phyloP scores from a whole-genome alignment of 2,888 invertebrate genomes.

The Drosophila testacea region DNA sequence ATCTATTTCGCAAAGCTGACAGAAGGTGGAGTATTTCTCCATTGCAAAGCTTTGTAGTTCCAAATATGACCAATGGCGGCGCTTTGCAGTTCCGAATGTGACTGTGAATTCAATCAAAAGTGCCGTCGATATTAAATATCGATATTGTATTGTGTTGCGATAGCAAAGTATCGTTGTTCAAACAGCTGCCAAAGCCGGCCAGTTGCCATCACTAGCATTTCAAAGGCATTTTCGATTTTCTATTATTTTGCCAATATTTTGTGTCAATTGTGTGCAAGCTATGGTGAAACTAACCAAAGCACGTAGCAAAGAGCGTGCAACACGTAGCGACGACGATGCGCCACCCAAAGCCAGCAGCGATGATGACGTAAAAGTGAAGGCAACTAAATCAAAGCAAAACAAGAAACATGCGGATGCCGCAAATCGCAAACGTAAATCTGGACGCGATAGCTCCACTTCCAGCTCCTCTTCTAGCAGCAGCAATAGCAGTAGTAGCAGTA shows the following conservation, averaged over 20 bases:
- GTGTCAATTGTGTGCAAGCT: background rate
- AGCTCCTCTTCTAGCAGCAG: slow-evolving; percentile 44
- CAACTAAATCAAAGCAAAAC: slow-evolving; percentile 23
- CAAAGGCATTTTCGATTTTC: slow-evolving; percentile 31
- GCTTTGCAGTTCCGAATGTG: too few species aligned
- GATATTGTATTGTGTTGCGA: background rate
- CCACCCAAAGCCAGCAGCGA: slow-evolving; percentile 5
- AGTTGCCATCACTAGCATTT: slow-evolving; percentile 39
- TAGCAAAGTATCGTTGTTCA: slow-evolving; percentile 2
- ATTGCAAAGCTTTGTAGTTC: too few species aligned
- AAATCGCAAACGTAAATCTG: slow-evolving; percentile 26
- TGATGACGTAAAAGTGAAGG: slow-evolving; percentile 23
- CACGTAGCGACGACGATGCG: slow-evolving; percentile 23
- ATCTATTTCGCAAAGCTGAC: too few species aligned
- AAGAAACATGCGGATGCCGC: slow-evolving; percentile 26
- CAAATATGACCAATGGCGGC: too few species aligned
- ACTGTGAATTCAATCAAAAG: too few species aligned
- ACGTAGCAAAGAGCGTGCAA: slow-evolving; percentile 17
- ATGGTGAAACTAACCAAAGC: slow-evolving; percentile 44
- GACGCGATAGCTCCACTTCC: slow-evolving; percentile 37
- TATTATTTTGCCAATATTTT: slow-evolving; percentile 17
- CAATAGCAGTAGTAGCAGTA: slow-evolving; percentile 20
- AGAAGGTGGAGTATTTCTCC: too few species aligned
- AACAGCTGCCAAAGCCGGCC: slow-evolving; percentile 42
- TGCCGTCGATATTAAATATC: background rate